Conservation (phyloP, 2,113 vertebrate genomes). For the Cathartes aura region DNA sequence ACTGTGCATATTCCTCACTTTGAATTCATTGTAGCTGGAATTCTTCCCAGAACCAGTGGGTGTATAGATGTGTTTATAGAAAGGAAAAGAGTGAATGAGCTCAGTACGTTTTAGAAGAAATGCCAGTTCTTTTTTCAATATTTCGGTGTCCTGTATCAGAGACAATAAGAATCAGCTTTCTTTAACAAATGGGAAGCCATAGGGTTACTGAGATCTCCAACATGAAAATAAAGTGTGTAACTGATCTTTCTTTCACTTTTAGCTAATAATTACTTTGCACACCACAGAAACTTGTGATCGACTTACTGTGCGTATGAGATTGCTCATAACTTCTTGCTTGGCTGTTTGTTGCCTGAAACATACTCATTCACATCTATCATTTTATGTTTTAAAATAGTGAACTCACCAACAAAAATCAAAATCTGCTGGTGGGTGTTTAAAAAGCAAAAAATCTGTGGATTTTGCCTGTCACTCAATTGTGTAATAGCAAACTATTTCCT, state of each 20-base stretch:
- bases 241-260: slow-evolving; percentile 10
- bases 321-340: neutral
- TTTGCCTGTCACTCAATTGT: neutral
- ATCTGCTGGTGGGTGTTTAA: neutral
- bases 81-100: slow-evolving; percentile 27
- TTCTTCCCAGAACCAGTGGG: slow-evolving; percentile 62
- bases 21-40: slow-evolving; percentile 47
- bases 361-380: neutral
- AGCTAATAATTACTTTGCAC: neutral
- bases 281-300: neutral
- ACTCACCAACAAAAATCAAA: neutral
- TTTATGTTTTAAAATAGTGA: neutral
- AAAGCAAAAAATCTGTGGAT: neutral
- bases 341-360: neutral
- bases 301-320: neutral
- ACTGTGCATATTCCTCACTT: slow-evolving; percentile 24
- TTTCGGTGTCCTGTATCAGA: neutral
- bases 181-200: neutral
- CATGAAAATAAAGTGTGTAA: slow-evolving; percentile 11
- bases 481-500: neutral
- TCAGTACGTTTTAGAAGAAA: slow-evolving; percentile 32
- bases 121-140: neutral
- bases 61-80: slow-evolving; percentile 44
- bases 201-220: neutral
- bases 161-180: slow-evolving; percentile 12